Evolutionary conservation across 2,888 invertebrate species (phyloP).

Genomic region (Lasioglossum malachurum): DNA sequence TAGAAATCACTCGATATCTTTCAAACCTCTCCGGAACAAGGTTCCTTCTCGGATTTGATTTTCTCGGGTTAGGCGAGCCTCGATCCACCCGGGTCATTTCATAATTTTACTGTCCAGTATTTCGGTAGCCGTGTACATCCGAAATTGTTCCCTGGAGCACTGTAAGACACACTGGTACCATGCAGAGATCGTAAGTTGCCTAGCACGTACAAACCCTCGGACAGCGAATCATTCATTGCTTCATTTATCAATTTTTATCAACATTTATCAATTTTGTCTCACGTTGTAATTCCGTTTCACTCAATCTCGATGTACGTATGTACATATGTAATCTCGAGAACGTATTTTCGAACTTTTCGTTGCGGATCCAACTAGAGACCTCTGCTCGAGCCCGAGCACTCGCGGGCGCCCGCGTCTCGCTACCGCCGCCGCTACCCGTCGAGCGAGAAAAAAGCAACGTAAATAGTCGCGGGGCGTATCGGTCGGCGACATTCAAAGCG

Average conservation of each 20-base stretch:
- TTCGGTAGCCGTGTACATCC: background rate
- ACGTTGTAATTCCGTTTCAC: too few relatives aligned
- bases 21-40: background rate
- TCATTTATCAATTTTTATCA: background rate
- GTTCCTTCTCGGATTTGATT: background rate
- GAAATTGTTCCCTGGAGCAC: background rate
- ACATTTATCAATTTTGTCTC: background rate
- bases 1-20: background rate
- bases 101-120: background rate
- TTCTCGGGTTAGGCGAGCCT: background rate
- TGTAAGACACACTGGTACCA: background rate
- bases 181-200: background rate
- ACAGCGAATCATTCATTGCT: background rate
- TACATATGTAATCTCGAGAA: background rate
- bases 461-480: background rate
- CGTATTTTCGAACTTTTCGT: background rate
- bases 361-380: background rate
- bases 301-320: too few relatives aligned
- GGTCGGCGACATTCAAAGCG: constrained; percentile 43
- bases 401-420: background rate
- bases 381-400: background rate
- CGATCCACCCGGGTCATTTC: background rate
- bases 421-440: background rate
- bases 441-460: background rate
- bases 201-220: background rate